Evolutionary conservation across 2,113 vertebrate species (phyloP), one percentile per base, ranked within the genome.

Genomic region (Lasiurus borealis): DNA sequence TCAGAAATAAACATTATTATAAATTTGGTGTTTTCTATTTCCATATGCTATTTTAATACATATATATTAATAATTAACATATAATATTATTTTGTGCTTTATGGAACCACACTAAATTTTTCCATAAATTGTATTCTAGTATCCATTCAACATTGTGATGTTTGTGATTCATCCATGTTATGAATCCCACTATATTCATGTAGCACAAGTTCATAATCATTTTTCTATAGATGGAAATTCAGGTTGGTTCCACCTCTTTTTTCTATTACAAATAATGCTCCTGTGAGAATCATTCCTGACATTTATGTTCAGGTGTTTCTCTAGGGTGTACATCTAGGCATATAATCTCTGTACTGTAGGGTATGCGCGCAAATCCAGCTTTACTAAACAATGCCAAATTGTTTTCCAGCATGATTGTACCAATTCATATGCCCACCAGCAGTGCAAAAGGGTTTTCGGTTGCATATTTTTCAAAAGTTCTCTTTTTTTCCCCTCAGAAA

Each of bases 1-100:
- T n/a, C 27, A 92, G 23, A 90, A 91, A 12, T 85, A 95, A 92
- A 34, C 52, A 85, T 11, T 89, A 44, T 75, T 69, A 21, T 83
- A 75, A 96, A 82, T 85, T 90, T 87, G 44, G 14, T 75, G 14
- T 90, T 44, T 90, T 14, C 1, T 95, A 83, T 93, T 95, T 85
- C 54, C 44, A 92, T 46, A 25, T 84, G 40, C 46, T 73, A 71
- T 46, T 72, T 36, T 75, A 57, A 44, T 50, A 93, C 14, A 59
- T 71, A 72, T 46, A 68, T 36, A 92, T 31, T 25, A 46, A 73
- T 90, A 90, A 92, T 52, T 15, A 89, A 91, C 1, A 27, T 64
- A 44, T 21, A 69, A 57, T 54, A 57, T 46, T 84, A 3, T 62
- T 92, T 78, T 95, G 12, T 27, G 40, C 62, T 95, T 96, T 84